Conservation (phyloP, 2,888 invertebrate species). For the Ochropleura plecta region DNA sequence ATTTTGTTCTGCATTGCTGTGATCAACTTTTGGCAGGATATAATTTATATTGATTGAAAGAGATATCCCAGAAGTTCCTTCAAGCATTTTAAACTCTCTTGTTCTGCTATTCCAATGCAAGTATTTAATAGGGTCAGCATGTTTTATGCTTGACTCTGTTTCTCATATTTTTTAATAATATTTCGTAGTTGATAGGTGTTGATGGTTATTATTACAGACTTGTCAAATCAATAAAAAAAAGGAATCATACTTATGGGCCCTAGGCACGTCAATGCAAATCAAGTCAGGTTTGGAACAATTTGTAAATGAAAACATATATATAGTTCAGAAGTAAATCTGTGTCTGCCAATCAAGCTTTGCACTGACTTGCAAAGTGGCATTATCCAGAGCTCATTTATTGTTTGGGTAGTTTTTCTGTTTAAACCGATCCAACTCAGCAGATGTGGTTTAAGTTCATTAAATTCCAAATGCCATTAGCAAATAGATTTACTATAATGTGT, state of each 20-base stretch:
- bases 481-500: not conserved
- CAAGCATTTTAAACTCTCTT: not conserved
- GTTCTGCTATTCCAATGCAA: not conserved
- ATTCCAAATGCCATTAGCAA: not conserved
- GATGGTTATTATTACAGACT: not conserved
- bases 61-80: not conserved
- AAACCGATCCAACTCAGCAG: not conserved
- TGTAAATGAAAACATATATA: not conserved
- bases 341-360: not conserved
- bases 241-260: not conserved
- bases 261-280: not conserved
- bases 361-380: not conserved
- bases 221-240: not conserved
- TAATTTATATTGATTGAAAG: conserved; percentile 2
- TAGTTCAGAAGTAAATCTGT: not conserved
- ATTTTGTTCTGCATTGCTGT: not conserved
- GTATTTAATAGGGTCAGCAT: not conserved
- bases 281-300: not conserved
- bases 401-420: not conserved
- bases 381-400: not conserved
- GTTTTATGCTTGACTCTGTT: not conserved
- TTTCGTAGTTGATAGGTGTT: not conserved
- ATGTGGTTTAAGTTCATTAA: not conserved
- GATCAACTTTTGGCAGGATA: not conserved
- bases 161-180: not conserved